Conservation (phyloP, 2,888 invertebrate species). For the Bellardia bayeri region DNA sequence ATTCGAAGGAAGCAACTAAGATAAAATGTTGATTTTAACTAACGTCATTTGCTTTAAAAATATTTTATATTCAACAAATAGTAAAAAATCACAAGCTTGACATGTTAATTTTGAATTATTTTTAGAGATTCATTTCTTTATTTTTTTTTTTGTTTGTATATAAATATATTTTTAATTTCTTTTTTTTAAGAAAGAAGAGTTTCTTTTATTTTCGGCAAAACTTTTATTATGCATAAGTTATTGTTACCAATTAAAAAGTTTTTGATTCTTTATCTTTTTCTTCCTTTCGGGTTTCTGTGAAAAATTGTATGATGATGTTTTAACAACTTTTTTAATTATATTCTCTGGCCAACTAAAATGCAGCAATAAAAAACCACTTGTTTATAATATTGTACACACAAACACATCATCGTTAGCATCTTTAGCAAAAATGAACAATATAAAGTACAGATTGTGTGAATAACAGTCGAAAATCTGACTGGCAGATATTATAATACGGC, state of each 20-base stretch:
- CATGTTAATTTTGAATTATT: no score
- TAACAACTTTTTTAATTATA: slow-evolving; percentile 69
- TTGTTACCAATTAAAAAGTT: slow-evolving; percentile 63
- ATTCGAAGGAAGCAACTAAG: no score
- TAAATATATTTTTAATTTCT: not conserved
- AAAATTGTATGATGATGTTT: slow-evolving; percentile 52
- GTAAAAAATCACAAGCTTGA: no score
- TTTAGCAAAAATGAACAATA: no score
- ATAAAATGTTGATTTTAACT: no score
- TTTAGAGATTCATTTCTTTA: not conserved
- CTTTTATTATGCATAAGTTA: slow-evolving; percentile 58
- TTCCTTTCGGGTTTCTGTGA: slow-evolving; percentile 19
- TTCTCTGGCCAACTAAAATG: slow-evolving; percentile 37
- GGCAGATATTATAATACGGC: no score
- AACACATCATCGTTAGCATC: no score
- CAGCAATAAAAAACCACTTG: slow-evolving; percentile 46
- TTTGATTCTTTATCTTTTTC: slow-evolving; percentile 37
- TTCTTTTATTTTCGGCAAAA: slow-evolving; percentile 30
- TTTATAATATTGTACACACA: slow-evolving; percentile 17
- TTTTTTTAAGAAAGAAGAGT: slow-evolving; percentile 1
- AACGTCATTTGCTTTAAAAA: no score
- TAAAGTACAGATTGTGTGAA: no score
- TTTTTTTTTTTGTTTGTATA: slow-evolving; percentile 2
- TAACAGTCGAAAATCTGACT: no score
- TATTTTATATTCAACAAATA: no score